Evolutionary conservation across 2,797 vertebrate genomes (phyloP), one percentile per base, ranked within the genome.

Genomic region (Ptychobarbus kaznakovi): DNA sequence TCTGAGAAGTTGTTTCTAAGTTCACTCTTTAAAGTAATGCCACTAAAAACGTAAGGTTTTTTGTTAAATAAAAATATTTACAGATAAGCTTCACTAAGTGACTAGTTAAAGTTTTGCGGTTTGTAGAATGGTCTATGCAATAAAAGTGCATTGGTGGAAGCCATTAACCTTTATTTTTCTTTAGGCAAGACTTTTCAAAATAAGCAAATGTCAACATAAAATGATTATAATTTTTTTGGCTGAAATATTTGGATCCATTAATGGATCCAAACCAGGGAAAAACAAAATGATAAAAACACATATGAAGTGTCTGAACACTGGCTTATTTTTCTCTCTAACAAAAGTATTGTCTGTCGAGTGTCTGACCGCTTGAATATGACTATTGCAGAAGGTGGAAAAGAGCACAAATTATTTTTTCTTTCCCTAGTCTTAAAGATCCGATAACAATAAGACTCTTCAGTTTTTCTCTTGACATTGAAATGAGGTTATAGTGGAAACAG

Each of bases 381-480:
- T 61, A 35, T n/a, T 61, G 40, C 49, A 79, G 66, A 79, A 42
- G 40, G 16, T 3, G 18, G 20, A 38, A 65, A 61, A 65, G 28
- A 32, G 49, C 46, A 44, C 35, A 10, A 18, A 42, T 68, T n/a
- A 11, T 51, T 40, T 78, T 80, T 69, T 61, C 51, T 58, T 22
- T 79, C 28, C 15, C 83, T 63, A 16, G 25, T 35, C 65, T 63
- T 44, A 38, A 80, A 42, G 40, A 40, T 63, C 68, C 38, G 69
- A 85, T 80, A 73, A 61, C 66, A 73, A 65, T 72, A 68, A 53
- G 10, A 77, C 46, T 42, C 66, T 83, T 75, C 72, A 69, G 74
- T 74, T 78, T 78, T 79, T 73, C 66, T 79, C 18, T 79, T 78
- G 51, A 72, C 32, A 65, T 40, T 58, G 42, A 84, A 58, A 70